Evolutionary conservation across 2,888 invertebrate genomes (phyloP), one percentile per base, ranked within the genome.

Genomic region (Caenorhabditis doughertyi): DNA sequence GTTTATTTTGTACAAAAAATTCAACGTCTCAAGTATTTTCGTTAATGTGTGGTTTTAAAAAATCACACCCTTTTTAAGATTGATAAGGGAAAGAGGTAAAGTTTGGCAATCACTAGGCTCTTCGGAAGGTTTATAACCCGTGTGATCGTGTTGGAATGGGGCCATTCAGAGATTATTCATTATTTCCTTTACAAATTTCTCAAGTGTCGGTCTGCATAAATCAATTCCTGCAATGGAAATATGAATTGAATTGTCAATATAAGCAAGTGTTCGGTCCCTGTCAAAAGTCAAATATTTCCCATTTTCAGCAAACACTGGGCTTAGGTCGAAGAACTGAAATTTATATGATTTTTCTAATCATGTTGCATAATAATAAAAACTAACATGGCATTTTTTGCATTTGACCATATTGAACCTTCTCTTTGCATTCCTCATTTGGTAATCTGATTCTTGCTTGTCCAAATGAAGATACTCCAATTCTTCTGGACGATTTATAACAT

Each of bases 271-370:
- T 9, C 18, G 18, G 2, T 65, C 47, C n/a, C 58, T 16, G 27
- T 79, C 79, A 21, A 58, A 79, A 21, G 64, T 56, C 21, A 79
- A 32, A 27, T 72, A 79, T 21, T 58, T 65, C 0, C 65, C 56
- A 7, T 25, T 42, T 18, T 68, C 51, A 0, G 44, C 16, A 18
- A 77, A 77, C 0, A 25, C 23, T 3, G 29, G 60, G 4, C 60
- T 47, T 4, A 77, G n/a, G 27, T 77, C 76, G 25, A 76, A 76
- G 11, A 76, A 21, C 74, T 76, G 74, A 47, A 67, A 60, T 55
- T 32, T 4, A 51, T n/a, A n/a, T n/a, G n/a, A n/a, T n/a, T 3
- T 58, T 7, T 29, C 7, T 16, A 58, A 18, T 11, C 16, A 39
- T 9, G 4, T 32, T n/a, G 21, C 25, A 21, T 39, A 2, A 53